These are phyloP conservation scores for Drosophila eohydei DNA, from an alignment of 2,888 invertebrate genomes.

Conservation along the genomic window DNA sequence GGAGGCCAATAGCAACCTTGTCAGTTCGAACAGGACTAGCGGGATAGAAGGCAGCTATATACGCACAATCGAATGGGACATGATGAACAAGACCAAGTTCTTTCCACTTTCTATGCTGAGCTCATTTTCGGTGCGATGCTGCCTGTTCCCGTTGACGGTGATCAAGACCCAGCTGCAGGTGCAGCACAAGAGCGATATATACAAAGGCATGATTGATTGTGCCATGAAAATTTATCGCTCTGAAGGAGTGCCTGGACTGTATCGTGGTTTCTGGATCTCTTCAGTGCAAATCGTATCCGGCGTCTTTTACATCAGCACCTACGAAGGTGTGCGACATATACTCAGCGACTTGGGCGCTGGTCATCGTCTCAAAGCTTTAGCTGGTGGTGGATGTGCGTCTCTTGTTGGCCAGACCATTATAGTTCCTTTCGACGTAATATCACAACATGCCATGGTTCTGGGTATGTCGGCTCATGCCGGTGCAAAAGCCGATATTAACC, in stretches of 20 bases:
- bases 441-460: constrained; percentile 98
- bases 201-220: constrained; percentile 95
- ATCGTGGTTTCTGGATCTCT: constrained; percentile 97
- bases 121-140: constrained; percentile 87
- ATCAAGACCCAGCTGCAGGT: constrained; percentile 96
- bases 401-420: constrained; percentile 97
- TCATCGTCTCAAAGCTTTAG: constrained; percentile 88
- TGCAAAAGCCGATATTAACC: constrained; percentile 88
- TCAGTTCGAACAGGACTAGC: constrained; percentile 45
- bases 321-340: constrained; percentile 94
- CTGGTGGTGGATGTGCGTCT: constrained; percentile 96
- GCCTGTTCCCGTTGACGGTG: constrained; percentile 96
- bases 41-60: constrained; percentile 86
- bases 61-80: constrained; percentile 97
- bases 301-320: constrained; percentile 96
- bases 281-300: constrained; percentile 94
- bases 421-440: constrained; percentile 98
- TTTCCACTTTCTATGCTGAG: constrained; percentile 96
- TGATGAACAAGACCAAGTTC: constrained; percentile 98
- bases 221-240: constrained; percentile 92
- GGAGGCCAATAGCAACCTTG: constrained; percentile 53
- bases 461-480: constrained; percentile 86
- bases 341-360: constrained; percentile 86
- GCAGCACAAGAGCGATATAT: constrained; percentile 92
- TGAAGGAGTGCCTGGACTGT: constrained; percentile 95